A percentile compares a stretch with the other conserved stretches of the same genome.
phyloP scores from a whole-genome alignment of 2,797 vertebrate species.

The Heteromormyrus szaboi region DNA sequence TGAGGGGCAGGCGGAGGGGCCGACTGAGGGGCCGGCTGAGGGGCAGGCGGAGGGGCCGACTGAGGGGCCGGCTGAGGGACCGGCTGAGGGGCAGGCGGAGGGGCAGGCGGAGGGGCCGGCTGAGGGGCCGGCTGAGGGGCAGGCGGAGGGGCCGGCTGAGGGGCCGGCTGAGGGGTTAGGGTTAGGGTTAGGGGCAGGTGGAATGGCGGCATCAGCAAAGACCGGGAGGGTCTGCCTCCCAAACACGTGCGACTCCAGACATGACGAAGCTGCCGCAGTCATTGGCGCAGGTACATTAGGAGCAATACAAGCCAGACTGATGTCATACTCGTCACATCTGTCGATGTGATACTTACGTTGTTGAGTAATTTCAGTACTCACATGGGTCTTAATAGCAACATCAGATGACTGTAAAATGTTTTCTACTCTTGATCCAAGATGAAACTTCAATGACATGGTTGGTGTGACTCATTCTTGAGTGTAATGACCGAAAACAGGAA shows the following conservation, averaged over 20 bases:
- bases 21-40: too few relatives aligned
- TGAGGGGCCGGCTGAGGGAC: too few relatives aligned
- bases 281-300: background rate
- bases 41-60: too few relatives aligned
- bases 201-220: background rate
- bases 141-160: too few relatives aligned
- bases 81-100: fast-evolving
- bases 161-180: too few relatives aligned
- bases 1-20: background rate
- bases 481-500: background rate
- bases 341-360: background rate
- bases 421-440: background rate
- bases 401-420: background rate
- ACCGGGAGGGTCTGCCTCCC: background rate
- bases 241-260: background rate
- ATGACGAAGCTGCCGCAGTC: background rate
- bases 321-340: background rate
- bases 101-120: background rate
- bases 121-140: too few relatives aligned
- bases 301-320: background rate
- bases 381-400: background rate
- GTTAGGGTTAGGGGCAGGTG: too few relatives aligned
- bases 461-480: background rate
- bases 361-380: background rate
- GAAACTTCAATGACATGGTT: background rate